Conservation (phyloP, 1,140 invertebrate species). For the Potamilus streckersoni region DNA sequence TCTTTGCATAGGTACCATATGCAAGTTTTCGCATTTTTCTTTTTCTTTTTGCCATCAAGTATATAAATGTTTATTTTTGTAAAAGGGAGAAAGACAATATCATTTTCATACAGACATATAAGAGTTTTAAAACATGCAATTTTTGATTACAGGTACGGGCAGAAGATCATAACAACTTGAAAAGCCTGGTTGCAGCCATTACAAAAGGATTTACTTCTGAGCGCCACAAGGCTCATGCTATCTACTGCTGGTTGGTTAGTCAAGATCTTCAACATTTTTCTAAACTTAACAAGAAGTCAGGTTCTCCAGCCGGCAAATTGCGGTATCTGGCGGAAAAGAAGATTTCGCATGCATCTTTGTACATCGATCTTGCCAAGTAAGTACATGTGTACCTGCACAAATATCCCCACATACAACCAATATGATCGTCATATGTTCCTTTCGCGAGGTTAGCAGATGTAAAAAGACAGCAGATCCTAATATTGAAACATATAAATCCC, state of each 20-base stretch:
- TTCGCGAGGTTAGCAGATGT: no score
- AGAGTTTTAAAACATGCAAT: not conserved
- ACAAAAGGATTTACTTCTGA: slow-evolving; percentile 42
- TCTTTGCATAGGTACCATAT: not conserved
- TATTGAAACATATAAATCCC: no score
- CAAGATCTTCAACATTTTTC: slow-evolving; percentile 39
- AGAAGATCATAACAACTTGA: slow-evolving; percentile 44
- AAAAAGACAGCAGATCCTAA: no score
- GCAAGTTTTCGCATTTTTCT: not conserved
- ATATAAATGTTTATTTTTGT: not conserved
- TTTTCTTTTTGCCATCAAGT: not conserved
- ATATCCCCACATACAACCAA: no score
- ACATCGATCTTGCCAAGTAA: slow-evolving; percentile 53
- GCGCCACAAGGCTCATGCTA: slow-evolving; percentile 45
- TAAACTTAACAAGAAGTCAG: slow-evolving; percentile 34
- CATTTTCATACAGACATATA: not conserved
- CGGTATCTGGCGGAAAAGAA: slow-evolving; percentile 46
- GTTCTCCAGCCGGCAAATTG: slow-evolving; percentile 42
- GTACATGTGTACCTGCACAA: not conserved
- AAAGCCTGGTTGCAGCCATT: slow-evolving; percentile 49
- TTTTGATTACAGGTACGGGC: slow-evolving; percentile 42
- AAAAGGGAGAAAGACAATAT: not conserved
- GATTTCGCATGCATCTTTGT: slow-evolving; percentile 39
- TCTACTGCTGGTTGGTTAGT: slow-evolving; percentile 52
- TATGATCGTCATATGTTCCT: no score